These are phyloP conservation scores for Halyomorpha halys DNA, from an alignment of 1,140 invertebrate genomes.

Conservation along the genomic window DNA sequence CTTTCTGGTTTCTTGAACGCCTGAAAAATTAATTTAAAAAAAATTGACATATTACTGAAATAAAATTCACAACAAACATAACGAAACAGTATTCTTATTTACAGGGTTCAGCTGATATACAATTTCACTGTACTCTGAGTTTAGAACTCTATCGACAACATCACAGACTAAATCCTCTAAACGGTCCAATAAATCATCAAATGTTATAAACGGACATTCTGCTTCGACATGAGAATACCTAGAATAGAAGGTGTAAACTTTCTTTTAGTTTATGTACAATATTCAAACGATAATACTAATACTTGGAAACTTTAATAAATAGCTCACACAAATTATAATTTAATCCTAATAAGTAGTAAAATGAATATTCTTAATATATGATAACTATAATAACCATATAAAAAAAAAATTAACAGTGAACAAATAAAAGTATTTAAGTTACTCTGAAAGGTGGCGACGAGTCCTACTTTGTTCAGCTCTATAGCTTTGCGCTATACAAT, in stretches of 20 bases:
- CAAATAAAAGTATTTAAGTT: conserved; percentile 34
- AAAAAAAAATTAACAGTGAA: too few relatives aligned
- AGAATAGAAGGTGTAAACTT: neutral
- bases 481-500: conserved; percentile 95
- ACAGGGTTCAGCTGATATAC: conserved; percentile 86
- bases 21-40: conserved; percentile 34
- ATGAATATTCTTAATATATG: too few relatives aligned
- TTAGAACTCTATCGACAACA: conserved; percentile 83
- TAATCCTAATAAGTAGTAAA: too few relatives aligned
- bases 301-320: too few relatives aligned
- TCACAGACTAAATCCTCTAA: conserved; percentile 94
- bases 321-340: too few relatives aligned
- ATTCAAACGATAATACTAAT: neutral
- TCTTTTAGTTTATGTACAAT: neutral
- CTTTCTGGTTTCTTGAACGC: conserved; percentile 75
- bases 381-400: too few relatives aligned
- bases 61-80: neutral
- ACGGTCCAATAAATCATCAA: conserved; percentile 79
- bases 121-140: conserved; percentile 66
- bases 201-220: conserved; percentile 91
- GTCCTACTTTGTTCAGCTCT: conserved; percentile 95
- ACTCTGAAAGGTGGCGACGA: conserved; percentile 91
- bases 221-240: conserved; percentile 93
- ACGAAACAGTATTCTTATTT: conserved; percentile 31
- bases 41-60: neutral